Evolutionary conservation across 2,797 vertebrate species (phyloP), one percentile per base, ranked within the genome.

Genomic region (Calcarius lapponicus): DNA sequence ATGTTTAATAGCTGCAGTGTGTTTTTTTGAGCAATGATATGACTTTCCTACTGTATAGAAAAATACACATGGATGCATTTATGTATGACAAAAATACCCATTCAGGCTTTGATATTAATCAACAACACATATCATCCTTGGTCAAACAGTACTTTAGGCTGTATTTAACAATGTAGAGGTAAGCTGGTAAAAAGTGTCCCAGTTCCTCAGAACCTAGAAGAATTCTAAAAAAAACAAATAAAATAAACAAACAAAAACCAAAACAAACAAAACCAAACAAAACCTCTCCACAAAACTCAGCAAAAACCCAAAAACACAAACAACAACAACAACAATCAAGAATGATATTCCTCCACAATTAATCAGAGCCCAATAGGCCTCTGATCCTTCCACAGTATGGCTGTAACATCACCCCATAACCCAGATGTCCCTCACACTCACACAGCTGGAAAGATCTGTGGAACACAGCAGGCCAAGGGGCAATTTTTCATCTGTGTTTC

Each of bases 1-100:
- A 60, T 93, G 80, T 56, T 93, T 95, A 94, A 92, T 70, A 90
- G 58, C 62, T 93, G 75, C 80, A 92, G 62, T 66, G 89, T 91
- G 87, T 2, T 72, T 88, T 85, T 75, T 36, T 64, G 47, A 80
- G 76, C 10, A 8, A 21, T 40, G 42, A 88, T 92, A 89, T 0
- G 0, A 43, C 40, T 91, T 91, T 78, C 28, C 75, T 80, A 79
- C 58, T 56, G 48, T 76, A 81, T 53, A 83, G n/a, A 82, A 76
- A 89, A 86, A 51, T 4, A 4, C 57, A 87, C 78, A 93, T 82
- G 79, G 81, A 92, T 58, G 10, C 51, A 64, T 51, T 96, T 90
- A 79, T 19, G 1, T 42, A 31, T 45, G 43, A 69, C 32, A 83
- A 70, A 95, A 92, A 93, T 66, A 93, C 19, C 36, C 36, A 70